A percentile compares a stretch with the other conserved stretches of the same genome.
phyloP scores from a whole-genome alignment of 35 echinoderm and acorn worm species.

The Diadema setosum region DNA sequence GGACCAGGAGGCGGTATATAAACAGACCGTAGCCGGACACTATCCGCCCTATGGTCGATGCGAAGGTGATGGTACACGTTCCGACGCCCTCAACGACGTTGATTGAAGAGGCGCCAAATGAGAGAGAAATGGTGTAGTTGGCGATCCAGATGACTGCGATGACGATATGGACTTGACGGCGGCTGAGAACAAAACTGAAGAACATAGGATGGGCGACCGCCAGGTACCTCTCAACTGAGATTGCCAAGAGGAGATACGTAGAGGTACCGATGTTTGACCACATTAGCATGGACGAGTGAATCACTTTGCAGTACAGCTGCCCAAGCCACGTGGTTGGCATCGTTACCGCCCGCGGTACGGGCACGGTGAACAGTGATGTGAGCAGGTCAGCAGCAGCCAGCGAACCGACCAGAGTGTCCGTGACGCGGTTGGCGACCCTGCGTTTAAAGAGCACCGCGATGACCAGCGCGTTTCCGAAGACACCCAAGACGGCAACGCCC shows the following conservation, averaged over 20 bases:
- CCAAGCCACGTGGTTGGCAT: not conserved
- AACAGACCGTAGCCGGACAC: not conserved
- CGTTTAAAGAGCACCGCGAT: not conserved
- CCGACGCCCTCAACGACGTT: not conserved
- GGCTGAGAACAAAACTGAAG: slow-evolving; percentile 44
- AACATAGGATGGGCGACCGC: slow-evolving; percentile 78
- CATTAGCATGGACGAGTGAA: slow-evolving; percentile 41
- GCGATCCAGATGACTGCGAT: slow-evolving; percentile 48
- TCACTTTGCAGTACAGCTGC: slow-evolving; percentile 75
- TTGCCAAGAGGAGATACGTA: slow-evolving; percentile 49
- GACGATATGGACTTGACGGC: not conserved
- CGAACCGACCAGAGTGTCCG: slow-evolving; percentile 64
- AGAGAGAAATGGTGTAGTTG: not conserved
- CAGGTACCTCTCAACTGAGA: slow-evolving; percentile 78
- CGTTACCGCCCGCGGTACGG: slow-evolving; percentile 6
- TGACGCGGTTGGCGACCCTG: slow-evolving; percentile 23
- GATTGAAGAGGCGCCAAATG: slow-evolving; percentile 29
- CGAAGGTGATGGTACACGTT: slow-evolving; percentile 39
- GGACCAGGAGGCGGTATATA: slow-evolving; percentile 50
- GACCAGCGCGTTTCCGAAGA: not conserved
- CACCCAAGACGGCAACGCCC: not conserved
- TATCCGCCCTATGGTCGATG: not conserved
- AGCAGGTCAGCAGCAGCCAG: slow-evolving; percentile 74
- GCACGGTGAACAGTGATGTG: slow-evolving; percentile 66
- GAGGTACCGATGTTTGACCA: slow-evolving; percentile 80